phyloP scores from a whole-genome alignment of 2,888 invertebrate species.

The Cryptus armator region DNA sequence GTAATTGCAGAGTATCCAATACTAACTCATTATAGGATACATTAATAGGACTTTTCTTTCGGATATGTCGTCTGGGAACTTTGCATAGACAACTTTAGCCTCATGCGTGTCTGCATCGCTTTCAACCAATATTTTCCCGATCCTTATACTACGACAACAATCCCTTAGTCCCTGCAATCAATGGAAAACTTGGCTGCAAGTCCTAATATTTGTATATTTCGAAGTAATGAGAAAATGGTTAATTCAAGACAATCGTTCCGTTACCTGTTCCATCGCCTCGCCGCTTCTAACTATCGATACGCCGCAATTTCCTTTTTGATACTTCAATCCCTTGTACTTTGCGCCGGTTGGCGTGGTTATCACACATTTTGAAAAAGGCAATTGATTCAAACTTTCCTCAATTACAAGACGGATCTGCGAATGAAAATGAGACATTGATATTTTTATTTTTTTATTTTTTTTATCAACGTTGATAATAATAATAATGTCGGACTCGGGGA shows the following conservation, averaged over 20 bases:
- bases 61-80: conserved; percentile 98
- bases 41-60: conserved; percentile 95
- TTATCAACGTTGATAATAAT: conserved; percentile 31
- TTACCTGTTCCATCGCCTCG: conserved; percentile 97
- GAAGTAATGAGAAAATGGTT: too few species aligned
- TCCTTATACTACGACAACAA: conserved; percentile 98
- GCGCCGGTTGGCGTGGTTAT: conserved; percentile 98
- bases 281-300: conserved; percentile 98
- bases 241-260: background rate
- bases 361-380: conserved; percentile 96
- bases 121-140: conserved; percentile 99
- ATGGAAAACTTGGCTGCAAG: conserved; percentile 47
- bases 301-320: conserved; percentile 99
- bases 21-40: conserved; percentile 98
- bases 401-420: conserved; percentile 95
- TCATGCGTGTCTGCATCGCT: conserved; percentile 98
- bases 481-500: conserved; percentile 8
- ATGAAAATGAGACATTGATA: background rate
- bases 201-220: conserved; percentile 26
- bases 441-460: conserved; percentile 39
- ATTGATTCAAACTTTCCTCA: conserved; percentile 98
- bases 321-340: conserved; percentile 96
- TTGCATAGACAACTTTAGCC: conserved; percentile 98
- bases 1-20: conserved; percentile 57
- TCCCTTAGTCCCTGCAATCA: conserved; percentile 92